phyloP scores from a whole-genome alignment of 2,113 vertebrate species.

The Martes martes region DNA sequence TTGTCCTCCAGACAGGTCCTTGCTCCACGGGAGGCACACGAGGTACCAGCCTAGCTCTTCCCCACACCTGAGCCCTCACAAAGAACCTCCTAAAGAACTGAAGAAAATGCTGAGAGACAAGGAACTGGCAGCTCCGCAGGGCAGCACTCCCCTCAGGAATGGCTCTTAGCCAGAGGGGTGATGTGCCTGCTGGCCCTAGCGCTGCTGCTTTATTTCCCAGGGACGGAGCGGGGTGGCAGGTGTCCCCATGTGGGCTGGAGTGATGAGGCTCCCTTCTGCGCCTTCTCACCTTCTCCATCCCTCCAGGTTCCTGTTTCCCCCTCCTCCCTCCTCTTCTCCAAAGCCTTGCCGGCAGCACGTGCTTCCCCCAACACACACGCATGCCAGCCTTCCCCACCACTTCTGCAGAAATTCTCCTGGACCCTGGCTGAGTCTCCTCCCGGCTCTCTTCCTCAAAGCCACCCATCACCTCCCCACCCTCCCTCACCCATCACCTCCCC shows the following conservation, averaged over 20 bases:
- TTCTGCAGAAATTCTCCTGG: accelerated
- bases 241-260: neutral
- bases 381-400: neutral
- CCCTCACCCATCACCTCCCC: neutral
- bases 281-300: neutral
- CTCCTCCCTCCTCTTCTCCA: too few relatives aligned
- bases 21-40: neutral
- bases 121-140: neutral
- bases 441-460: neutral
- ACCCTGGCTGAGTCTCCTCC: neutral
- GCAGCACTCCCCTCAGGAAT: neutral
- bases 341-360: neutral
- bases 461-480: neutral
- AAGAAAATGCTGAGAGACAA: neutral
- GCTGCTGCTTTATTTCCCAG: neutral
- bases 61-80: neutral
- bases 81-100: neutral
- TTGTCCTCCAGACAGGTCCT: neutral
- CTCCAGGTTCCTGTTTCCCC: neutral
- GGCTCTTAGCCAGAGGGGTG: neutral
- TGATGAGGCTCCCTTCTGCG: neutral
- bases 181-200: neutral
- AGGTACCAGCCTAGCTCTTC: neutral
- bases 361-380: neutral
- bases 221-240: too few relatives aligned